Evolutionary conservation across 2,888 invertebrate genomes (phyloP), one percentile per base, ranked within the genome.

Genomic region (Thymelicus acteon): DNA sequence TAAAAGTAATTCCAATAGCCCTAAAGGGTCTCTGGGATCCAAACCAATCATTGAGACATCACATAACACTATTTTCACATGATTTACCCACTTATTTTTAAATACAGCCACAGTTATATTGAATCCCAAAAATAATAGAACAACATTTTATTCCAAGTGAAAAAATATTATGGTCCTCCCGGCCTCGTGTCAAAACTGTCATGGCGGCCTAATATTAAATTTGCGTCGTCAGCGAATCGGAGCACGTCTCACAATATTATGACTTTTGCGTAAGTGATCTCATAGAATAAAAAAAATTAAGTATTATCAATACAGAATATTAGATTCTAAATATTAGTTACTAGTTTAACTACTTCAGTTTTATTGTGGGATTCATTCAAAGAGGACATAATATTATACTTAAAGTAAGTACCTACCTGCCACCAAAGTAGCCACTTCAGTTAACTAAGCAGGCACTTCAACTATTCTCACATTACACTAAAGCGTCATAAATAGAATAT

Each of bases 181-280:
- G 73, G 67, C 49, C 67, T 75, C 74, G 79, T 82, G 77, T 82
- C 82, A 84, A 81, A 84, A 82, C 86, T 84, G 84, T 79, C 86
- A 82, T 81, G 84, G 82, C 82, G 81, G 77, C 76, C 83, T 86
- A 87, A 90, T 91, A 91, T 91, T 91, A 90, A 91, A 91, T 91
- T 90, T 87, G 85, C 83, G 82, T 83, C 85, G 86, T 86, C 87
- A 87, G 84, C 79, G 80, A 84, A 84, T 82, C 82, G 81, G 80
- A 71, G 54, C 74, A 80, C 80, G 77, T 83, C 83, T 85, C 85
- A 82, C 81, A 89, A 88, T 88, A 88, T 89, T 87, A 83, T 86
- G 86, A 89, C 86, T 84, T 85, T 83, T 83, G 81, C 81, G 75
- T 80, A 77, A 80, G 79, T 77, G 76, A 71, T 64, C 19, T 47